Evolutionary conservation across 1,140 invertebrate species (phyloP), one percentile per base, ranked within the genome.

Genomic region (Plectus sambesii): DNA sequence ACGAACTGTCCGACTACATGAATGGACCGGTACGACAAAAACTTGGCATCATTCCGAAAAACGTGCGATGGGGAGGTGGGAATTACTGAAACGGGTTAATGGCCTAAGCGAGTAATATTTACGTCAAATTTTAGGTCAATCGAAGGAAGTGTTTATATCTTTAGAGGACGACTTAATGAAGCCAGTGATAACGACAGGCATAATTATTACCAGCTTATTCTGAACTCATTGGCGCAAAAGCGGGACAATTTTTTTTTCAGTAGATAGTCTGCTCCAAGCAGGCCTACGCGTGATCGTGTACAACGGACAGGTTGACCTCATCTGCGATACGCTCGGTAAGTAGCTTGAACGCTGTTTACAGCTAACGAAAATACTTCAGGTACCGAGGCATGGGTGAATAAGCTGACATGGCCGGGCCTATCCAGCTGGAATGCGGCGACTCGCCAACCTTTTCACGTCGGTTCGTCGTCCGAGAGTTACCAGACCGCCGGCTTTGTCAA

Each of bases 81-180:
- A n/a, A n/a, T n/a, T n/a, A n/a, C n/a, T n/a, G n/a, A n/a, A n/a
- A n/a, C n/a, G n/a, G n/a, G n/a, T n/a, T n/a, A n/a, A n/a, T n/a
- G n/a, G n/a, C n/a, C n/a, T n/a, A n/a, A n/a, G n/a, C n/a, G n/a
- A n/a, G n/a, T n/a, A n/a, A n/a, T n/a, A n/a, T n/a, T n/a, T n/a
- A n/a, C n/a, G n/a, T n/a, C n/a, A n/a, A n/a, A n/a, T n/a, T n/a
- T n/a, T n/a, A 49, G 58, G 48, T 9, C 71, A 73, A 51, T 61
- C 68, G 9, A 55, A 42, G 1, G 47, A 52, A n/a, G 71, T 73
- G 23, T 73, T 72, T 58, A 40, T 41, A 12, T 49, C 63, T 15
- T 66, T 69, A 37, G 45, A 27, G 27, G 63, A 43, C 41, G 71
- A 73, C 48, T 73, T 73, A 45, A 73, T 73, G 71, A 73, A 66